These are phyloP conservation scores for Pheucticus melanocephalus DNA, from an alignment of 2,113 vertebrate species.

Conservation along the genomic window DNA sequence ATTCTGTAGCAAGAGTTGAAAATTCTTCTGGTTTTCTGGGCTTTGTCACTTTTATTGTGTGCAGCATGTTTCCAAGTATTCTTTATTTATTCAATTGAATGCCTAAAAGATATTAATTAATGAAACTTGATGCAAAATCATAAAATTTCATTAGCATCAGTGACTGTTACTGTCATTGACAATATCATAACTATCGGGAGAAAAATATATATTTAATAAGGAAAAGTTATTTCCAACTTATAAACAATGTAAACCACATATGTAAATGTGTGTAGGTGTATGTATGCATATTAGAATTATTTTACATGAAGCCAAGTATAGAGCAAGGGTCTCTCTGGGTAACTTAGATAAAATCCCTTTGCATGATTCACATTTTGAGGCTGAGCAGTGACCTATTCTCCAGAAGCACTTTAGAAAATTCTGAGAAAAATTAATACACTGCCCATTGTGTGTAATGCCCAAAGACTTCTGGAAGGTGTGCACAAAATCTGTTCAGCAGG, in stretches of 20 bases:
- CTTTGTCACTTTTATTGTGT: not conserved
- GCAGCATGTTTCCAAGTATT: not conserved
- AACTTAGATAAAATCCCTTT: not conserved
- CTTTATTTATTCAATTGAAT: not conserved
- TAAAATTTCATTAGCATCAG: not conserved
- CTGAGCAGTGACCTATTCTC: not conserved
- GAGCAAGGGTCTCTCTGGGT: not conserved
- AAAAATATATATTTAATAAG: not conserved
- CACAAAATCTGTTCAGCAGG: not conserved
- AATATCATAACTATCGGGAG: not conserved
- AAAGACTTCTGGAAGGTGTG: not conserved
- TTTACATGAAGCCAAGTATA: not conserved
- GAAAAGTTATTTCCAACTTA: not conserved
- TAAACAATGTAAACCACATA: not conserved
- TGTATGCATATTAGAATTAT: not conserved
- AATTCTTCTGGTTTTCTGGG: not conserved
- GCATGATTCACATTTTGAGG: not conserved
- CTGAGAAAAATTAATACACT: not conserved
- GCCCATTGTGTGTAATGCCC: not conserved
- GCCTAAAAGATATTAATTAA: not conserved
- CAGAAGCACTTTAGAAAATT: not conserved
- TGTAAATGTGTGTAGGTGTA: not conserved
- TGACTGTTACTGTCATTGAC: not conserved
- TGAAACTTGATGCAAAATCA: not conserved
- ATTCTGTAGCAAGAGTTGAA: not conserved